Evolutionary conservation across 2,113 vertebrate species (phyloP).

Genomic region (Phainopepla nitens): DNA sequence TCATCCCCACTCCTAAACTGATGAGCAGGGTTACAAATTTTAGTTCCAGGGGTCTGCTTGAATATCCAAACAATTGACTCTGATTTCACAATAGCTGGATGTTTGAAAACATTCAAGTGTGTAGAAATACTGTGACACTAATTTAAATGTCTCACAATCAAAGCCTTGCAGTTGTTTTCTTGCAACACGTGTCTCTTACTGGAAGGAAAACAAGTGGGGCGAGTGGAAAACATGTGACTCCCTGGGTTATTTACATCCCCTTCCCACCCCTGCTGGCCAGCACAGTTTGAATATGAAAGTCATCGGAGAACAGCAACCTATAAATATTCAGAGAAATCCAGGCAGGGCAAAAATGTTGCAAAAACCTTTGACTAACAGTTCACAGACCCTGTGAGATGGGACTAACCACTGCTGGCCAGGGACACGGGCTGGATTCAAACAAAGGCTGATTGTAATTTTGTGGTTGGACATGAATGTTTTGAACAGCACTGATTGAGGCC

Average conservation of each 20-base stretch:
- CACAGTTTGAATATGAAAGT: constrained; percentile 24
- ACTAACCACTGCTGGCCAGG: constrained; percentile 26
- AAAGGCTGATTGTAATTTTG: constrained; percentile 59
- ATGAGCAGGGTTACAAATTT: neutral
- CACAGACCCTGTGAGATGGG: neutral
- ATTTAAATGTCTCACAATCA: neutral
- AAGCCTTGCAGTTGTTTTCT: constrained; percentile 49
- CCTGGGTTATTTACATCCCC: neutral
- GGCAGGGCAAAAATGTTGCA: constrained; percentile 37
- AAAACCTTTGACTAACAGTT: constrained; percentile 54
- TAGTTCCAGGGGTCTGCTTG: neutral
- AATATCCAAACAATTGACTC: neutral
- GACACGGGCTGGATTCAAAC: constrained; percentile 22
- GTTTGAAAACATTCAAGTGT: constrained; percentile 36
- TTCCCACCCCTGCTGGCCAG: neutral
- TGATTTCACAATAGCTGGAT: constrained; percentile 33
- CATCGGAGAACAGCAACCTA: constrained; percentile 38
- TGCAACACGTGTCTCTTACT: constrained; percentile 59
- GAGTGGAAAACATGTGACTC: constrained; percentile 52
- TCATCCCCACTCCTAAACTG: neutral
- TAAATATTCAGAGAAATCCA: constrained; percentile 56
- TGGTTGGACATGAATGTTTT: constrained; percentile 57
- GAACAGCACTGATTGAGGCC: constrained; percentile 54
- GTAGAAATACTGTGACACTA: constrained; percentile 17
- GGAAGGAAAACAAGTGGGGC: constrained; percentile 46